A percentile compares a stretch with the other conserved stretches of the same genome.
Evolutionary conservation across 1,140 invertebrate genomes (phyloP).

Genomic region (Scaptomyza hsui): DNA sequence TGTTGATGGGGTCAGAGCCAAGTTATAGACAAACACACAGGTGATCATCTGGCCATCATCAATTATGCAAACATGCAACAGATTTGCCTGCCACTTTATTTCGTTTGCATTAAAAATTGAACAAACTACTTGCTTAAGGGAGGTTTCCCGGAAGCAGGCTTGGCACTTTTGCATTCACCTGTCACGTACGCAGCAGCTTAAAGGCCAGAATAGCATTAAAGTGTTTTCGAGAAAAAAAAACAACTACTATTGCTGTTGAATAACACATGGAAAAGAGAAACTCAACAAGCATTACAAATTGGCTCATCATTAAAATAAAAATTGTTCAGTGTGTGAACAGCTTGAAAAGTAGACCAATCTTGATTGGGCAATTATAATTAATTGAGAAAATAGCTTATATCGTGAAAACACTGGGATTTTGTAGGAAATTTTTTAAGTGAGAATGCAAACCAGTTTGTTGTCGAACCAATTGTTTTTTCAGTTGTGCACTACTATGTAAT

Average conservation of each 20-base stretch:
- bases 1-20: background rate
- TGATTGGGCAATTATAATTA: no score
- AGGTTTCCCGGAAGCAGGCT: background rate
- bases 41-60: conserved; percentile 43
- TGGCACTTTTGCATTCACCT: background rate
- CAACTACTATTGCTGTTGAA: no score
- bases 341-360: no score
- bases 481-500: background rate
- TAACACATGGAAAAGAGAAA: no score
- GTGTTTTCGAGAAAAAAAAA: background rate
- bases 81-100: conserved; percentile 42
- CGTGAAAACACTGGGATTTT: no score
- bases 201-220: background rate
- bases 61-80: conserved; percentile 69
- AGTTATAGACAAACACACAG: background rate
- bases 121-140: conserved; percentile 15
- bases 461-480: background rate
- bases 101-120: conserved; percentile 62
- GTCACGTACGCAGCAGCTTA: conserved; percentile 4
- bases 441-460: conserved; percentile 4
- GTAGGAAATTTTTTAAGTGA: no score
- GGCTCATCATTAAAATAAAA: background rate
- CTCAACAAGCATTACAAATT: background rate
- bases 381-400: no score
- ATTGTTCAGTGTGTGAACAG: background rate